Evolutionary conservation across 2,888 invertebrate species (phyloP).

Genomic region (Hyalella azteca): DNA sequence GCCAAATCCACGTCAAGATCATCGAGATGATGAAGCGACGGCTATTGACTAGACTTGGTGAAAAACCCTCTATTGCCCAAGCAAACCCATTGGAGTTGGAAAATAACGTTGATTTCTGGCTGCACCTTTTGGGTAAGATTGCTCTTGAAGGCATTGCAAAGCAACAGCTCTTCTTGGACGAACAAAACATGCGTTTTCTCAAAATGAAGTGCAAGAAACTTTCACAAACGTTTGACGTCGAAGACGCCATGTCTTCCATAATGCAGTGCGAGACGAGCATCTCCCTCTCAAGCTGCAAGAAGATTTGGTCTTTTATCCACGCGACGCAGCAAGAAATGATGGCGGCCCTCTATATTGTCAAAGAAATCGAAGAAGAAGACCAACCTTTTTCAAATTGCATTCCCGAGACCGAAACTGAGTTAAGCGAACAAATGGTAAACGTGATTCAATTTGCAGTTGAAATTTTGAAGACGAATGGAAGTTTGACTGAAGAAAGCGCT

Average conservation of each 20-base stretch:
- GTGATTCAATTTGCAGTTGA: not conserved
- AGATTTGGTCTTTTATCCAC: not conserved
- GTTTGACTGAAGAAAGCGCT: not conserved
- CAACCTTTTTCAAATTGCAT: not conserved
- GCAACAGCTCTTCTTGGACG: not conserved
- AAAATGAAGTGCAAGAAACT: not conserved
- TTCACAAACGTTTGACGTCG: not conserved
- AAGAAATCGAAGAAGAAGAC: not conserved
- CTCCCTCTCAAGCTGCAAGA: not conserved
- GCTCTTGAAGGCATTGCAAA: not conserved
- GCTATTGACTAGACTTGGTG: not conserved
- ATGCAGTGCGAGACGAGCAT: not conserved
- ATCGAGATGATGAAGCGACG: not conserved
- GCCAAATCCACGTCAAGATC: not conserved
- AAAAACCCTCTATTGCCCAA: not conserved
- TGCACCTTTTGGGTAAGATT: not conserved
- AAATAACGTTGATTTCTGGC: not conserved
- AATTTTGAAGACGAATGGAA: not conserved
- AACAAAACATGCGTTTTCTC: not conserved
- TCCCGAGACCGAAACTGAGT: not conserved
- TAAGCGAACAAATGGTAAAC: not conserved
- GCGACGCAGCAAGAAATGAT: not conserved
- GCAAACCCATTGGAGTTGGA: not conserved
- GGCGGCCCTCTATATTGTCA: not conserved
- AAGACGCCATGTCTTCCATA: conserved; percentile 4